Base-by-base conservation (phyloP, 2,797 vertebrate genomes). In the Liasis olivaceus region DNA sequence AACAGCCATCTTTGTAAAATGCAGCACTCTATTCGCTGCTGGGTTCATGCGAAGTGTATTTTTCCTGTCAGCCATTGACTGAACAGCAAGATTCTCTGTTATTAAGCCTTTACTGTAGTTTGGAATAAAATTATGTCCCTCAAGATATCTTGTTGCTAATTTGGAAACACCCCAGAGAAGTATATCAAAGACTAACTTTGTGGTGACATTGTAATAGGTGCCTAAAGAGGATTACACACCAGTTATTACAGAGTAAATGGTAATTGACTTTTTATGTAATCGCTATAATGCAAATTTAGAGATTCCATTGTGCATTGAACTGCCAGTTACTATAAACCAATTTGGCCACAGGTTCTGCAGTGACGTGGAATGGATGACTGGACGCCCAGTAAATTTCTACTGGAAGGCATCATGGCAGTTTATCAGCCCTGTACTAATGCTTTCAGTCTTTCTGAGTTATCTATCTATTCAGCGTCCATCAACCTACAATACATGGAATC, bases 311-410 rank as follows among this genome's bases (percentile, higher is more conserved):
- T 81, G 22, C 31, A 36, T 56, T 84, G 17, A 90, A 88, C 3
- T 92, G 64, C 91, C 15, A 90, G 28, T 22, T 92, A 90, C 62
- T 51, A 54, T 90, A 94, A 95, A 89, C 31, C 11, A 42, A 26
- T 91, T 85, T 84, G 94, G 56, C 94, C 72, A 91, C 96, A 99
- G 99, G 95, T 99, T 99, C 96, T 98, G 98, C 69, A 97, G 98
- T 0, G 98, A 99, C 84, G 96, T 99, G 77, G 90, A 97, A 72
- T 97, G 96, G 96, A 99, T 99, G 99, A 99, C 98, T 0, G 99
- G 98, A 81, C 97, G 93, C 54, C 96, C 91, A 86, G 98, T 98
- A 0, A 97, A 97, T 93, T 92, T 98, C 90, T 99, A 98, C 96
- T 99, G 99, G 99, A 97, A 96, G 89, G 95, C 93, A 1, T 98